Percentiles rank a stretch among this genome's conserved stretches.
Conservation (phyloP, 2,797 vertebrate species). For the Halcyon badia region DNA sequence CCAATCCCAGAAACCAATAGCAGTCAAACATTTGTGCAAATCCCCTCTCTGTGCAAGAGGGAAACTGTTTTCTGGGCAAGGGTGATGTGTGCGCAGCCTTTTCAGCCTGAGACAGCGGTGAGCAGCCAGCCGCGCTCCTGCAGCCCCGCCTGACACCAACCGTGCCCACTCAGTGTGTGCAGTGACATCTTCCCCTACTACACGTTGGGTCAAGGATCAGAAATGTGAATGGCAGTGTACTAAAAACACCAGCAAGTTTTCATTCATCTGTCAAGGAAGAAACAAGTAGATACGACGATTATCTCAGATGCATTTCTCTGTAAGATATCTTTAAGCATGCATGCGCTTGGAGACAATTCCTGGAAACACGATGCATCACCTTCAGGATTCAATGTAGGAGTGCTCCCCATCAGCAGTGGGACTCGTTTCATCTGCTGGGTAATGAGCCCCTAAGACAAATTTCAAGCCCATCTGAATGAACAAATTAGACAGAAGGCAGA, state of each 20-base stretch:
- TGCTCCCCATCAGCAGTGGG: neutral
- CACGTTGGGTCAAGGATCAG: neutral
- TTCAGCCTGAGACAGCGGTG: neutral
- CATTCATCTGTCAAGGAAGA: neutral
- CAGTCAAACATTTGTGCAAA: rapidly evolving
- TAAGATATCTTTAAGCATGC: neutral
- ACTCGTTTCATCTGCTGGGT: neutral
- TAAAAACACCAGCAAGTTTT: neutral
- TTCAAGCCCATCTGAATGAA: neutral
- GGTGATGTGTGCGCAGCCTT: rapidly evolving
- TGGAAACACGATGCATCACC: neutral
- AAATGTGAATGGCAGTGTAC: neutral
- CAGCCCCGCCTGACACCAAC: neutral
- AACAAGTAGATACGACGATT: neutral
- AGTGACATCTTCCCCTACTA: neutral
- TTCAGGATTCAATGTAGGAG: neutral
- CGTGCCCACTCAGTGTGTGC: neutral
- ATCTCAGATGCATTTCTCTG: neutral
- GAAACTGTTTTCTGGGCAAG: neutral
- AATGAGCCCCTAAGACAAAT: neutral
- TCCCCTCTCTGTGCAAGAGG: neutral
- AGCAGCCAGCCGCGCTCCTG: rapidly evolving
- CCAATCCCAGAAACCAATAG: neutral
- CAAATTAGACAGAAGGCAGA: neutral
- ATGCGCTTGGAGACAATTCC: neutral